Conservation (phyloP, 35 echinoderm and acorn worm genomes). For the Ophioderma brevispina region DNA sequence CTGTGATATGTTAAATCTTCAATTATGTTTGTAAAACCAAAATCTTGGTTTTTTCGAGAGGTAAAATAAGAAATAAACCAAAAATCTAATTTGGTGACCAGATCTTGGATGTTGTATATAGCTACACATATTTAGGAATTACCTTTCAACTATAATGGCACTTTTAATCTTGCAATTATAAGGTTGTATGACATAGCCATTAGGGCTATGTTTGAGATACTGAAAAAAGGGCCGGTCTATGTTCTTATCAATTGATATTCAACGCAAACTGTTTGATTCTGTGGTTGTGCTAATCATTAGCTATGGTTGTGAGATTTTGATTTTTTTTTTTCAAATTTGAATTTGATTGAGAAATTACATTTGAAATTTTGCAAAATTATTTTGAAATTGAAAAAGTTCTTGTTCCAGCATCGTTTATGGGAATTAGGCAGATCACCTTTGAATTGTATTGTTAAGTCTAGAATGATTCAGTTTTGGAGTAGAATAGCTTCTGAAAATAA, state of each 20-base stretch:
- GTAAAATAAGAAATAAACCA: slow-evolving; percentile 43
- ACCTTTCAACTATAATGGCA: slow-evolving; percentile 7
- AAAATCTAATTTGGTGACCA: not conserved
- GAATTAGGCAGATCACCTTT: not conserved
- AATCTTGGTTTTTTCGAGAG: slow-evolving; percentile 25
- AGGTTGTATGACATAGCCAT: not conserved
- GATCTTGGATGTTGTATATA: not conserved
- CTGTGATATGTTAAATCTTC: slow-evolving; percentile 3
- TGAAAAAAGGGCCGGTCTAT: not conserved
- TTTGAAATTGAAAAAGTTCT: not conserved
- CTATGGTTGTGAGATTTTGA: slow-evolving; percentile 18
- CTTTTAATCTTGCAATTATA: slow-evolving; percentile 25
- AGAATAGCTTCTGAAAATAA: not conserved
- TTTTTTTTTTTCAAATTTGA: not conserved
- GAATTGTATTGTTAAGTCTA: not conserved
- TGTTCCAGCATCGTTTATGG: not conserved
- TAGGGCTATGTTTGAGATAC: not conserved
- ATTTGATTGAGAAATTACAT: slow-evolving; percentile 8
- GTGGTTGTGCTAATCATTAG: not conserved
- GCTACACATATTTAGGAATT: slow-evolving; percentile 20
- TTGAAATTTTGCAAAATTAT: slow-evolving; percentile 7
- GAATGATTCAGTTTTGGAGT: not conserved
- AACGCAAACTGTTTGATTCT: slow-evolving; percentile 9
- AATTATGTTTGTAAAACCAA: slow-evolving; percentile 2
- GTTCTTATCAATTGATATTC: slow-evolving; percentile 19